A percentile compares a stretch with the other conserved stretches of the same genome.
Evolutionary conservation across 2,797 vertebrate species (phyloP).

Genomic region (Mormyrops boulengeri): DNA sequence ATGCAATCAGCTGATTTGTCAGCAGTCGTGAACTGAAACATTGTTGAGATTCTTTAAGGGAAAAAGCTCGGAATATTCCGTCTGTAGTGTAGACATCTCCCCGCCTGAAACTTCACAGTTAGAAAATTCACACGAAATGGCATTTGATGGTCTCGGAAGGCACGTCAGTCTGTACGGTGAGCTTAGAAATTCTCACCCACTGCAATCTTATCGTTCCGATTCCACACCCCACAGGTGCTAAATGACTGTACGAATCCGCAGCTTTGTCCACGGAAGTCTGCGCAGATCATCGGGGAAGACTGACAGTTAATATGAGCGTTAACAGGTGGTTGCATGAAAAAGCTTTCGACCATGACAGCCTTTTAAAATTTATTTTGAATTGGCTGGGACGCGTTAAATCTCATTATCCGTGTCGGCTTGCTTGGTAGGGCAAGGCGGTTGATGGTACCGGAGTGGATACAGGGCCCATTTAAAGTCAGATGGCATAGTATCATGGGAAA

Average conservation of each 20-base stretch:
- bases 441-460: neutral
- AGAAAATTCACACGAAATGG: neutral
- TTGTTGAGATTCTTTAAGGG: neutral
- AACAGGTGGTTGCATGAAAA: constrained; percentile 4
- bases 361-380: neutral
- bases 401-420: neutral
- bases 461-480: neutral
- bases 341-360: neutral
- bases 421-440: neutral
- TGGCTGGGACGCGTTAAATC: neutral
- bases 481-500: neutral
- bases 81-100: neutral
- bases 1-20: neutral
- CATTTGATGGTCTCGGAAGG: neutral
- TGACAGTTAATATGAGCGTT: neutral
- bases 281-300: neutral
- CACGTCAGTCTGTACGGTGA: neutral
- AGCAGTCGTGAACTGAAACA: neutral
- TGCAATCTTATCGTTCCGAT: neutral
- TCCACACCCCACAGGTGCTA: constrained; percentile 7
- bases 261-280: neutral
- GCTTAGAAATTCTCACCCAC: neutral
- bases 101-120: neutral
- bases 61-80: neutral
- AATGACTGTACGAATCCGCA: neutral